Conservation (phyloP, 2,797 vertebrate species). For the Enteromius thamalakanensis region DNA sequence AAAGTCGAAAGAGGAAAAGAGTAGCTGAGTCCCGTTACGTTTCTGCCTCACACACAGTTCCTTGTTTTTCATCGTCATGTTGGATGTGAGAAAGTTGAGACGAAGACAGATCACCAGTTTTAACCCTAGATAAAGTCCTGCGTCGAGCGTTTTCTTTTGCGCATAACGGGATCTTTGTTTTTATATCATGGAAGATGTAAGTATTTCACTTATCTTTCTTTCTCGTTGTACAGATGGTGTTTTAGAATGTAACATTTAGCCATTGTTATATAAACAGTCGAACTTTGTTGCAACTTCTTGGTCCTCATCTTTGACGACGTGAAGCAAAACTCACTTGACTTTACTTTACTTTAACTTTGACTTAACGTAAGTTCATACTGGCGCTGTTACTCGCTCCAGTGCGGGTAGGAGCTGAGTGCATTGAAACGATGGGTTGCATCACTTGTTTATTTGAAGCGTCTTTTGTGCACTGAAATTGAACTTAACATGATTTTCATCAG, state of each 20-base stretch:
- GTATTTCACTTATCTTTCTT: slow-evolving; percentile 38
- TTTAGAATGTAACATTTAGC: neutral
- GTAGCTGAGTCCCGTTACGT: slow-evolving; percentile 54
- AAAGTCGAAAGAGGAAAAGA: slow-evolving; percentile 63
- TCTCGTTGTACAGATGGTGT: neutral
- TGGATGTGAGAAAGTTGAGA: slow-evolving; percentile 66
- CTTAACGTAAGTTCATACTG: too few relatives aligned
- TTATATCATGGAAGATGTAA: slow-evolving; percentile 81
- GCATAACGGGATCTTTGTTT: slow-evolving; percentile 66
- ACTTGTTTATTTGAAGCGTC: too few relatives aligned
- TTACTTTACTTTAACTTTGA: neutral
- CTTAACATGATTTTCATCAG: too few relatives aligned
- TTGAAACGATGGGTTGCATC: too few relatives aligned
- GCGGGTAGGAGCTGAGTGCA: too few relatives aligned
- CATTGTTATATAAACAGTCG: neutral
- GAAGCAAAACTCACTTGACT: neutral
- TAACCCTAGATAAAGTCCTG: slow-evolving; percentile 60
- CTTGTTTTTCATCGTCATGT: slow-evolving; percentile 64
- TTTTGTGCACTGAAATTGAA: too few relatives aligned
- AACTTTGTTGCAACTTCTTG: slow-evolving; percentile 2
- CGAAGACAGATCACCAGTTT: slow-evolving; percentile 54
- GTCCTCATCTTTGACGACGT: neutral
- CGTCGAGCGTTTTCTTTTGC: slow-evolving; percentile 63
- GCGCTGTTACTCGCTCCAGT: too few relatives aligned
- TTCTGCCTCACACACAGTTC: slow-evolving; percentile 62